phyloP scores from a whole-genome alignment of 2,113 vertebrate species.

The Emydocephalus ijimae region DNA sequence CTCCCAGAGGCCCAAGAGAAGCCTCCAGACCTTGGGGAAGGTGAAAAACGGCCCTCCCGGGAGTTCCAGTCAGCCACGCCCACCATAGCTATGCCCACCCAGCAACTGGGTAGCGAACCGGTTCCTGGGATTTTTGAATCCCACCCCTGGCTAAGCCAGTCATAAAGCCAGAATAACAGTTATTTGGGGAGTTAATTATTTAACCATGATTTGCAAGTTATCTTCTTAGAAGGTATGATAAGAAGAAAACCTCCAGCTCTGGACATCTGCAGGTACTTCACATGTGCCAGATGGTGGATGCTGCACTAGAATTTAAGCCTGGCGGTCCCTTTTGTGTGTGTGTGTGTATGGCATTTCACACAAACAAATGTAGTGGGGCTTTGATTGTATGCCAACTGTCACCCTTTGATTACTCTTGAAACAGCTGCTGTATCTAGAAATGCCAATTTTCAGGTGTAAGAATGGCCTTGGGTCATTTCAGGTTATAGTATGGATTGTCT shows the following conservation, averaged over 20 bases:
- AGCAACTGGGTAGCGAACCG: no score
- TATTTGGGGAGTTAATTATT: background rate
- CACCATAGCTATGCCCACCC: no score
- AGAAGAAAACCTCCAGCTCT: background rate
- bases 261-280: background rate
- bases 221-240: background rate
- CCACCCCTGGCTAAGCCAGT: background rate
- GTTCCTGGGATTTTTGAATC: no score
- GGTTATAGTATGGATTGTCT: background rate
- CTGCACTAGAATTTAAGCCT: background rate
- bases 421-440: background rate
- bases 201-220: background rate
- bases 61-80: no score
- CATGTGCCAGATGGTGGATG: background rate
- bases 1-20: no score
- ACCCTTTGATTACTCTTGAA: background rate
- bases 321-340: background rate
- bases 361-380: background rate
- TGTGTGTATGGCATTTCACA: background rate
- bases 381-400: background rate
- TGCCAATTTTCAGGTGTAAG: background rate
- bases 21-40: no score
- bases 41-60: no score
- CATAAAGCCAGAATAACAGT: background rate
- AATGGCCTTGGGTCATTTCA: background rate